Percentiles rank a stretch among this genome's conserved stretches.
These are phyloP conservation scores for Lepisosteus oculatus DNA, from an alignment of 2,113 vertebrate genomes.

Conservation along the genomic window DNA sequence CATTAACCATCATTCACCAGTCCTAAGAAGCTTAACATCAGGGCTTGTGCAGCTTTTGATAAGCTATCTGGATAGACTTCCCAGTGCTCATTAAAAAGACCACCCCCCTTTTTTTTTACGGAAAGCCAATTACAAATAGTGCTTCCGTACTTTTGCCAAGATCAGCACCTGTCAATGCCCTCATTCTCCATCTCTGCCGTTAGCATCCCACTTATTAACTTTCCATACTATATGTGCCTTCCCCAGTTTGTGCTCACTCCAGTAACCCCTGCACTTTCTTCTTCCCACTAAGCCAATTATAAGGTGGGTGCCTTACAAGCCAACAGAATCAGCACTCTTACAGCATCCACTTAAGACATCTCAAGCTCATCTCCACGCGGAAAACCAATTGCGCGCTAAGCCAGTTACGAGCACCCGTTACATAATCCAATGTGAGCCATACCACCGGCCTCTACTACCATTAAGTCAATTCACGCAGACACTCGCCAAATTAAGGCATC, in stretches of 20 bases:
- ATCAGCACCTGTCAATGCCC: neutral
- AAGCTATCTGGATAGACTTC: constrained; percentile 44
- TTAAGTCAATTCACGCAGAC: neutral
- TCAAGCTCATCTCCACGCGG: neutral
- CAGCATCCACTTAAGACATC: neutral
- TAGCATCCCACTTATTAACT: neutral
- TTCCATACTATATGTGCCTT: neutral
- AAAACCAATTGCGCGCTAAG: neutral
- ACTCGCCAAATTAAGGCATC: neutral
- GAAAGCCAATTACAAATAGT: neutral
- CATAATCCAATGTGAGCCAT: neutral
- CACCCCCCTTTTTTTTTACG: neutral
- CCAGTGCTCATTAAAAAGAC: constrained; percentile 38
- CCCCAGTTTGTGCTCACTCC: neutral
- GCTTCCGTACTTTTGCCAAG: neutral
- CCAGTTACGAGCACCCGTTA: neutral
- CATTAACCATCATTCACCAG: constrained; percentile 62
- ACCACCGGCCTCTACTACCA: neutral
- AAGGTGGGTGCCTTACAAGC: neutral
- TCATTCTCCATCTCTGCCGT: neutral
- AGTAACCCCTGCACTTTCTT: neutral
- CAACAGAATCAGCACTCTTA: constrained; percentile 2
- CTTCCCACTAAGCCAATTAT: constrained; percentile 2
- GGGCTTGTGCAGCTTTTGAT: constrained; percentile 40
- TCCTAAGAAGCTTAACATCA: constrained; percentile 59